Base-by-base conservation (phyloP, 2,888 invertebrate species). In the Nymphalis c-album region DNA sequence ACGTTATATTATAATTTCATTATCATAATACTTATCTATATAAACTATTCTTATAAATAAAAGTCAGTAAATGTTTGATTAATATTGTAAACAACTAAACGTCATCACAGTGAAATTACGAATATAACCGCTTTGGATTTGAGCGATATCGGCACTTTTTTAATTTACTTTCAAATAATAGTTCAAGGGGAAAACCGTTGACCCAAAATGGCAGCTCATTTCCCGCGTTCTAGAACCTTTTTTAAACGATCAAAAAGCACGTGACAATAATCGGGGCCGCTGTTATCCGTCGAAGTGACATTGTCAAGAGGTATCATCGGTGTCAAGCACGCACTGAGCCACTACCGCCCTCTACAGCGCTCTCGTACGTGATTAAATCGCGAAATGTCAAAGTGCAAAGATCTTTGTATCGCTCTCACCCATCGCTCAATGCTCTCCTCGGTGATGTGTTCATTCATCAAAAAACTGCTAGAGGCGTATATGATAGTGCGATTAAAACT, bases 381-480 rank as follows among this genome's bases (percentile, higher is more conserved):
- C 85, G 84, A 90, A 88, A 92, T 91, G 92, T 92, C 92, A 92
- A 86, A 92, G 92, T 88, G 91, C 91, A 92, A 88, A 90, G 91
- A 89, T 91, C 80, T 84, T 85, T 87, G 89, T 88, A 86, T 85
- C 75, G 74, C 72, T 74, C 63, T 47, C 70, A 76, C 73, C 67
- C 79, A 84, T 89, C 89, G 83, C 81, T 88, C 88, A 87, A 81
- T 83, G 88, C 79, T 85, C 74, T 74, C 71, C 73, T 73, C 70
- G 75, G 72, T 81, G 87, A 85, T 88, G 76, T 84, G 81, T 85
- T 90, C 90, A 91, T 91, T 86, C 87, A 84, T 91, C 90, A 90
- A 79, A 85, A 85, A 84, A 76, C 60, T 73, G 85, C 87, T 82
- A 74, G 78, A 77, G 84, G 86, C 84, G 71, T 75, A 35, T 59